Evolutionary conservation across 2,113 vertebrate genomes (phyloP), one percentile per base, ranked within the genome.

Genomic region (Numenius arquata): DNA sequence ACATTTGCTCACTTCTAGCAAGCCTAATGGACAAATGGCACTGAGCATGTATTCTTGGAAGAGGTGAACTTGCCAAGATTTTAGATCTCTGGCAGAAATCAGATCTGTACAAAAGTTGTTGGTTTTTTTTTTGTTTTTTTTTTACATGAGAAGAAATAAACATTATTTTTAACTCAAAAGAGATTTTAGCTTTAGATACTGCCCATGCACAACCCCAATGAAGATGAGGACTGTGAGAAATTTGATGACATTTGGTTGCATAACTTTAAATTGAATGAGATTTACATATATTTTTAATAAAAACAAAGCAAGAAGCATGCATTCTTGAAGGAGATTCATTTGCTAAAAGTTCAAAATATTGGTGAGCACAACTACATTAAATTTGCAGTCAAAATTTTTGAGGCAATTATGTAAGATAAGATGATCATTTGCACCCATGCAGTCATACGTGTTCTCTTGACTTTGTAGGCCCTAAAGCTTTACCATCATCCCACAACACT

Each of bases 21-120:
- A 95, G 30, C 11, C 34, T 89, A 87, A 90, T 61, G 88, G 85
- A 90, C 77, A 84, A 93, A 92, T 75, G 79, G 76, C 76, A 76
- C 68, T 48, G 72, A 81, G 12, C 10, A 63, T 5, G 1, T 91
- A 53, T 84, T 86, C 50, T 75, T 92, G 68, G n/a, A 94, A 93
- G n/a, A 72, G 29, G 36, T 38, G 12, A 12, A 55, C 23, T 85
- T 86, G 79, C 63, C 59, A 92, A 71, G 88, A 47, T 56, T 79
- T 86, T 52, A 79, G 66, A 62, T 83, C 20, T 66, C 52, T 78
- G 76, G 41, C 2, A 2, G 85, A 32, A 73, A 74, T 45, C 41
- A 62, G 4, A 38, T 96, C 59, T 62, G 13, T 75, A 47, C 20
- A 59, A 92, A 90, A 87, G 27, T 53, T 53, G 27, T n/a, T n/a